Evolutionary conservation across 2,113 vertebrate species (phyloP).

Genomic region (Bubo blakistoni): DNA sequence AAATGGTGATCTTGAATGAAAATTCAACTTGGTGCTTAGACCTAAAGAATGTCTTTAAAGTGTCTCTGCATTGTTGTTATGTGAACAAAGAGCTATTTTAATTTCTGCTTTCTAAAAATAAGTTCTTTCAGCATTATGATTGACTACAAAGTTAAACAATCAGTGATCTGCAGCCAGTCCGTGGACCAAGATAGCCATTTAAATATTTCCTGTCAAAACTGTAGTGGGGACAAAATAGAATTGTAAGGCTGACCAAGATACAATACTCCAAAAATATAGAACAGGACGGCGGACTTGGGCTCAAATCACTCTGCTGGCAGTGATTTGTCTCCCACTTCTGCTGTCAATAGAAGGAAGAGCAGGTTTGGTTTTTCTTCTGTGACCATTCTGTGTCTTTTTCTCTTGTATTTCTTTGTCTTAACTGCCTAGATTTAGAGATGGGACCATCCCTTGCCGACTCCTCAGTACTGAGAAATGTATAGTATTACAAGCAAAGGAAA

Average conservation of each 20-base stretch:
- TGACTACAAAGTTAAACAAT: background rate
- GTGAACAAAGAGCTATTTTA: background rate
- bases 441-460: background rate
- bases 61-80: background rate
- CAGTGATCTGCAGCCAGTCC: background rate
- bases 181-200: background rate
- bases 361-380: background rate
- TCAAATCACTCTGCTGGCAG: background rate
- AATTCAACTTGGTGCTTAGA: background rate
- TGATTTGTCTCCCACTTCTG: background rate
- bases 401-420: background rate
- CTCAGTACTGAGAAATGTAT: background rate
- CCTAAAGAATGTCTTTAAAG: background rate
- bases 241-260: background rate
- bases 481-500: background rate
- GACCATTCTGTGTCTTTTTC: background rate
- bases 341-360: background rate
- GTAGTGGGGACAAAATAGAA: background rate
- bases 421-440: background rate
- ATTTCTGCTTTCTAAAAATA: background rate
- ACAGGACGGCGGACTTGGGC: accelerated
- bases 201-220: background rate
- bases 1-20: background rate
- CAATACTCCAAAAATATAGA: background rate
- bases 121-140: background rate